Conservation (phyloP, 2,888 invertebrate species). For the Schizaphis graminum region DNA sequence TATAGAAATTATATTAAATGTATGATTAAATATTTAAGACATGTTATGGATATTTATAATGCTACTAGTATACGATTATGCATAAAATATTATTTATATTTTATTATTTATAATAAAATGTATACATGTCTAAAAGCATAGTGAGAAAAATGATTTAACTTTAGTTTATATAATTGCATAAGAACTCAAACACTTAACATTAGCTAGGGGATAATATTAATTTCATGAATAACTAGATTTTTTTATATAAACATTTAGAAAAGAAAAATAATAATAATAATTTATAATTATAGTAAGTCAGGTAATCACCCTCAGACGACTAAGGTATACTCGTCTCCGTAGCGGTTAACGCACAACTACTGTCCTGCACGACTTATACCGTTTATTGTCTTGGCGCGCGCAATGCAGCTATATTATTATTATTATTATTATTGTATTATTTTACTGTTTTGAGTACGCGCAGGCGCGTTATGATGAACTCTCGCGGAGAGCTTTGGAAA, state of each 20-base stretch:
- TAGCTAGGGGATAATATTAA: not conserved
- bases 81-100: not conserved
- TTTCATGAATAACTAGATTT: not conserved
- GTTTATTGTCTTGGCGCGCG: constrained; percentile 8
- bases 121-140: not conserved
- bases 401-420: constrained; percentile 12
- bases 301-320: not conserved
- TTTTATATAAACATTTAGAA: not conserved
- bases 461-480: not conserved
- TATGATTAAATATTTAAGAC: not conserved
- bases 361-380: not conserved
- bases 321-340: not conserved
- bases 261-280: not conserved
- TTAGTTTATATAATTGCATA: not conserved
- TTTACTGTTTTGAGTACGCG: not conserved
- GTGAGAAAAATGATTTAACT: not conserved
- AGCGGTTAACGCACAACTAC: not conserved
- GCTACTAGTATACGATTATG: not conserved
- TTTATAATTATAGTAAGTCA: not conserved
- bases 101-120: not conserved
- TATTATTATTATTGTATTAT: constrained; percentile 7
- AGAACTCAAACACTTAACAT: not conserved
- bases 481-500: not conserved
- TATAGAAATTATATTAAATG: not conserved
- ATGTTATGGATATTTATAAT: not conserved